These are phyloP conservation scores for Telmatochromis sp. DNA, from an alignment of 2,113 vertebrate genomes.

Conservation along the genomic window DNA sequence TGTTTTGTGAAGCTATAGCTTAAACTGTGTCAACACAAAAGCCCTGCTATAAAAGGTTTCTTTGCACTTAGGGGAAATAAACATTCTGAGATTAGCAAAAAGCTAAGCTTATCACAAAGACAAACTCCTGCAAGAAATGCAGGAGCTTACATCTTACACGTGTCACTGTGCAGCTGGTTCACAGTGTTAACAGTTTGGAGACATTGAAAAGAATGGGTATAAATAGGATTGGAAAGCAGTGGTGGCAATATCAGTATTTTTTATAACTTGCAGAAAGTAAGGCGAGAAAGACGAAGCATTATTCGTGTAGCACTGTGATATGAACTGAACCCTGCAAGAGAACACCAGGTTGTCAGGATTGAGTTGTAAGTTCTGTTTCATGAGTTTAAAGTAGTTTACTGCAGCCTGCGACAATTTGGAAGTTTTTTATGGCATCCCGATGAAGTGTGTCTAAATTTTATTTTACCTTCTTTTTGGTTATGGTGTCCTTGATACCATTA, in stretches of 20 bases:
- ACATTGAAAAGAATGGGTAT: background rate
- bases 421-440: background rate
- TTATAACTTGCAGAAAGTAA: background rate
- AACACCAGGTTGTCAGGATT: background rate
- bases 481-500: background rate
- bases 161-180: background rate
- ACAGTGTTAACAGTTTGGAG: background rate
- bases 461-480: background rate
- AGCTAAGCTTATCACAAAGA: background rate
- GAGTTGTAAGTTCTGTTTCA: background rate
- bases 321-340: background rate
- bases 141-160: background rate
- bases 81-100: background rate
- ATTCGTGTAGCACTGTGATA: background rate
- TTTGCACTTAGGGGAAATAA: background rate
- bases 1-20: background rate
- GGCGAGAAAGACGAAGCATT: background rate
- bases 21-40: background rate
- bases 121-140: background rate
- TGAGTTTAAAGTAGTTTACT: background rate
- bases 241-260: background rate
- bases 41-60: background rate
- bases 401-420: background rate
- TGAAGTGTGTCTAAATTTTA: background rate
- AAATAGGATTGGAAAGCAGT: background rate